A percentile compares a stretch with the other conserved stretches of the same genome.
phyloP scores from a whole-genome alignment of 2,797 vertebrate species.

The Diceros bicornis region DNA sequence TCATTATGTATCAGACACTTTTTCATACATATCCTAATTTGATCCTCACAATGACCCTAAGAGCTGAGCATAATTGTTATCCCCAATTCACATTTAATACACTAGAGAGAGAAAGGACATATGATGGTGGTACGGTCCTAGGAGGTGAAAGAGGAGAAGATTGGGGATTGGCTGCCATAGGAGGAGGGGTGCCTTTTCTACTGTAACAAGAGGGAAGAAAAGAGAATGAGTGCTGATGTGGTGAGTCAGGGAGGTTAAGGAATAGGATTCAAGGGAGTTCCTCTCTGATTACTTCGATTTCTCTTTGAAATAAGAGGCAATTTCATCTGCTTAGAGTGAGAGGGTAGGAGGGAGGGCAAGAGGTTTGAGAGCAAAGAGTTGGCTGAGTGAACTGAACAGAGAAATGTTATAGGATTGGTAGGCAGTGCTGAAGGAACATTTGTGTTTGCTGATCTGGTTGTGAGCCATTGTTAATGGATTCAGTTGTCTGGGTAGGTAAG shows the following conservation, averaged over 20 bases:
- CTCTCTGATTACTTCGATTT: neutral
- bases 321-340: neutral
- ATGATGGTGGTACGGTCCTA: neutral
- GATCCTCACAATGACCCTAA: neutral
- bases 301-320: neutral
- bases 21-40: neutral
- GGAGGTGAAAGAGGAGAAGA: neutral
- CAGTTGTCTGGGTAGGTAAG: neutral
- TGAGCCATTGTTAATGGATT: neutral
- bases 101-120: too few species aligned
- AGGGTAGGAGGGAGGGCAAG: neutral
- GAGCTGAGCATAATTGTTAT: neutral
- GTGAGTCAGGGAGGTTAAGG: neutral
- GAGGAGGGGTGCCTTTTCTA: neutral
- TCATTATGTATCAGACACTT: neutral
- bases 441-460: neutral
- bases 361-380: neutral
- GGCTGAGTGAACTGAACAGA: neutral
- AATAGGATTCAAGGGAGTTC: neutral
- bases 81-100: neutral
- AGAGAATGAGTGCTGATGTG: neutral
- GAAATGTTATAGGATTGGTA: neutral
- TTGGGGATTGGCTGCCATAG: rapidly evolving
- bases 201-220: neutral
- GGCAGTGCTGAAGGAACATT: neutral